Conservation (phyloP, 2,888 invertebrate genomes). For the Dryococelus australis region DNA sequence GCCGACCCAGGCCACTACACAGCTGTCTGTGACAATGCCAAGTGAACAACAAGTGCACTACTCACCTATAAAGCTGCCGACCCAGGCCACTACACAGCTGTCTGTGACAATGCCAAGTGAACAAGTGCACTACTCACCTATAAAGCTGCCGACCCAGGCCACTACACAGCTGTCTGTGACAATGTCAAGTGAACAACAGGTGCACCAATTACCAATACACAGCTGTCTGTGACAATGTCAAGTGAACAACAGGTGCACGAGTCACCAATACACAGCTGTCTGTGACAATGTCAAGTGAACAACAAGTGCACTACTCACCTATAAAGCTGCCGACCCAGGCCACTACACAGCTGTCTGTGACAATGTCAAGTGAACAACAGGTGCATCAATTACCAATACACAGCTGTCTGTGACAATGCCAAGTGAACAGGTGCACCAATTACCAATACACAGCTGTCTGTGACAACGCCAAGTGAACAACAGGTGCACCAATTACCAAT, state of each 20-base stretch:
- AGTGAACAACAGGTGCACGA: constrained; percentile 19
- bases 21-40: too few species aligned
- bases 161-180: too few species aligned
- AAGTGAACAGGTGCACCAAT: constrained; percentile 48
- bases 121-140: constrained; percentile 67
- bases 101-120: too few species aligned
- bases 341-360: too few species aligned
- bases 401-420: too few species aligned
- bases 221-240: too few species aligned
- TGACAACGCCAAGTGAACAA: too few species aligned
- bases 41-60: constrained; percentile 17
- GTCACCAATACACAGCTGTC: constrained; percentile 79
- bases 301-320: constrained; percentile 63
- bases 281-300: too few species aligned
- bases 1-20: constrained; percentile 92
- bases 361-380: too few species aligned
- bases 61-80: constrained; percentile 95
- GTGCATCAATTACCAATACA: constrained; percentile 79
- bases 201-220: constrained; percentile 79
- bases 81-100: constrained; percentile 79
- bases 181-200: too few species aligned
- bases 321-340: constrained; percentile 99
- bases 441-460: constrained; percentile 77
- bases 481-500: constrained; percentile 70
- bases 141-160: constrained; percentile 99